Conservation (phyloP, 1,140 invertebrate species). For the roundworm (Caenorhabditis elegans) region WBcel235 BX284605.5:19610001-19610500, state of each 20-base stretch:
- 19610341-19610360: no score
- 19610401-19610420: no score
- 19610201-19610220: background rate
- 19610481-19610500: no score
- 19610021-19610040: no score
- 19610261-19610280: background rate
- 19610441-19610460: no score
- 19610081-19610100: background rate
- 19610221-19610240: background rate
- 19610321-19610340: no score
- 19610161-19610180: background rate
- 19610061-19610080: background rate
- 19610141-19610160: background rate
- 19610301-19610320: background rate
- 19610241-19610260: conserved; percentile 11
- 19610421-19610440: no score
- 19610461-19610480: no score
- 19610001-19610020: no score
- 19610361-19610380: no score
- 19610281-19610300: background rate
- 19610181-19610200: background rate
- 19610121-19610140: background rate
- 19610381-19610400: no score
- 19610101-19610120: background rate
- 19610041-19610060: background rate